Conservation (phyloP, 1,140 invertebrate genomes). For the Drosophila serrata region DNA sequence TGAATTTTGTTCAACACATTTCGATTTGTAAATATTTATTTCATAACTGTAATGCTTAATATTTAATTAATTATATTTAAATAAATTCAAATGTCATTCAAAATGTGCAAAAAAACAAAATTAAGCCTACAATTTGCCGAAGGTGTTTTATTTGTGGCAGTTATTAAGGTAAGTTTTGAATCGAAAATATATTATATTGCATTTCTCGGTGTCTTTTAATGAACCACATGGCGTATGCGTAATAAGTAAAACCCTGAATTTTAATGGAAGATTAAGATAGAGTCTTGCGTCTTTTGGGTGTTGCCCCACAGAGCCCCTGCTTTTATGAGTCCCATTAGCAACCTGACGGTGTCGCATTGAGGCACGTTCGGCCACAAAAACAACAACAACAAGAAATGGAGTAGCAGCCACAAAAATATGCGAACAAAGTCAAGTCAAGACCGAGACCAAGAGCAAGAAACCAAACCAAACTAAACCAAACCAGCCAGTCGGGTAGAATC, state of each 20-base stretch:
- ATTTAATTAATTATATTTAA: conserved; percentile 57
- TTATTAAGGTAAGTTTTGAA: background rate
- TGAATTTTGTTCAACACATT: conserved; percentile 61
- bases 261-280: conserved; percentile 20
- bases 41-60: conserved; percentile 56
- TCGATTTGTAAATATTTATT: conserved; percentile 82
- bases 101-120: conserved; percentile 76
- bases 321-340: conserved; percentile 49
- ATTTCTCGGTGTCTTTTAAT: background rate
- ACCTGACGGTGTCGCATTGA: conserved; percentile 66
- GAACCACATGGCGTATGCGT: conserved; percentile 29
- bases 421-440: conserved; percentile 35
- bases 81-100: conserved; percentile 78
- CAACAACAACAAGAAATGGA: conserved; percentile 42
- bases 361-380: conserved; percentile 51
- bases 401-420: conserved; percentile 68
- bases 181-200: too few species aligned
- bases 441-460: conserved; percentile 9
- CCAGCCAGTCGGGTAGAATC: conserved; percentile 62
- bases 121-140: conserved; percentile 23
- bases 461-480: conserved; percentile 38
- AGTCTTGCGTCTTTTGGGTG: conserved; percentile 31
- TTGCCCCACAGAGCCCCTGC: conserved; percentile 48
- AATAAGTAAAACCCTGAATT: background rate
- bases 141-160: background rate